These are phyloP conservation scores for Goniozus legneri DNA, from an alignment of 1,140 invertebrate genomes.

Conservation along the genomic window DNA sequence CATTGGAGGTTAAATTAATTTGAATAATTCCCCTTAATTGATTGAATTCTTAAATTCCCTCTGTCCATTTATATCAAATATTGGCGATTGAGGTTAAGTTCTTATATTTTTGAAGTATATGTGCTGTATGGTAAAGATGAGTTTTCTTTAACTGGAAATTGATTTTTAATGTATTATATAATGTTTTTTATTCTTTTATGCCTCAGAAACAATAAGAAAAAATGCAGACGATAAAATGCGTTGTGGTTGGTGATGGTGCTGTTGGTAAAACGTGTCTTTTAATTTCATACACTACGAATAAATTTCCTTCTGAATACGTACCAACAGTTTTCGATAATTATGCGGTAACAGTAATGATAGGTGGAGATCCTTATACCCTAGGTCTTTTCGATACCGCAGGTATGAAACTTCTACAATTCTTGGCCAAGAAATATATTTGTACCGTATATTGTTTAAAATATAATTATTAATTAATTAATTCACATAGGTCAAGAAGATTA, in stretches of 20 bases:
- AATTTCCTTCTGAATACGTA: conserved; percentile 98
- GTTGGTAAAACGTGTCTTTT: conserved; percentile 95
- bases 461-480: background rate
- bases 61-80: no score
- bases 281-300: conserved; percentile 90
- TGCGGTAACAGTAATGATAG: conserved; percentile 98
- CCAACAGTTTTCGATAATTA: conserved; percentile 98
- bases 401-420: conserved; percentile 50
- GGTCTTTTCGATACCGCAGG: conserved; percentile 96
- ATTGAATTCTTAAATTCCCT: no score
- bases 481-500: conserved; percentile 89
- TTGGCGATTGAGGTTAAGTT: no score
- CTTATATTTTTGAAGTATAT: no score
- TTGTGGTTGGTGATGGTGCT: conserved; percentile 94
- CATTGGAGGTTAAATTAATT: no score
- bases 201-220: no score
- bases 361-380: conserved; percentile 95
- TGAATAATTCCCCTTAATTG: no score
- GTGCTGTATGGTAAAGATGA: no score
- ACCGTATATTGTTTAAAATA: background rate
- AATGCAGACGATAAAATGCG: conserved; percentile 99
- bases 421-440: background rate
- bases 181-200: no score
- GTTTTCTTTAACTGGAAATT: no score
- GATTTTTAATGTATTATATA: no score